Conservation (phyloP, 2,797 vertebrate genomes). For the Smutsia gigantea region DNA sequence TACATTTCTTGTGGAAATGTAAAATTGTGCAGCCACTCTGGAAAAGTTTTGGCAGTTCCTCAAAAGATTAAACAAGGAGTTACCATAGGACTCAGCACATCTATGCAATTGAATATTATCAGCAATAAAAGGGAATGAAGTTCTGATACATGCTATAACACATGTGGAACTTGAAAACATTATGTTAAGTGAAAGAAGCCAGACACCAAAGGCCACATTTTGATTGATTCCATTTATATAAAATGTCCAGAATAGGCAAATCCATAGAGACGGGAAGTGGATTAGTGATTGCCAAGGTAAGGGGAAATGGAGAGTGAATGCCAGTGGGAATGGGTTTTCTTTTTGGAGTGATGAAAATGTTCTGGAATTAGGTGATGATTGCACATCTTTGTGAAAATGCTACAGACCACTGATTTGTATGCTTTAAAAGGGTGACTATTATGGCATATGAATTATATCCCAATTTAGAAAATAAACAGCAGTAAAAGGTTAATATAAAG, state of each 20-base stretch:
- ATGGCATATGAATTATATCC: not conserved
- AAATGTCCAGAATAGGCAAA: not conserved
- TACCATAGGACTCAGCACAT: not conserved
- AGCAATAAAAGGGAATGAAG: not conserved
- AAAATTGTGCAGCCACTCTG: not conserved
- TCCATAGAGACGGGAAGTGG: too few relatives aligned
- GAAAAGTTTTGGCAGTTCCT: not conserved
- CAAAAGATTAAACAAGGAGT: not conserved
- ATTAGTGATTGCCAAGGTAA: not conserved
- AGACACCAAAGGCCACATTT: not conserved
- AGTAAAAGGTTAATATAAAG: not conserved
- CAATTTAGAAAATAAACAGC: not conserved
- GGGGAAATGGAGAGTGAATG: not conserved
- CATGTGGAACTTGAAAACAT: not conserved
- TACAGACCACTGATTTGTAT: not conserved
- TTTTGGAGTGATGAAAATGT: not conserved
- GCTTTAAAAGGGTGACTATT: not conserved
- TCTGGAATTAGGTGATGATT: not conserved
- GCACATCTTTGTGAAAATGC: not conserved
- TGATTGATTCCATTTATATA: constrained; percentile 13
- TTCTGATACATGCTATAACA: not conserved
- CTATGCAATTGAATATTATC: not conserved
- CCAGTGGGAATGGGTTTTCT: not conserved
- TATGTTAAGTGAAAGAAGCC: constrained; percentile 16
- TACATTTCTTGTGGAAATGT: not conserved